Evolutionary conservation across 2,113 vertebrate genomes (phyloP), one percentile per base, ranked within the genome.

Genomic region (Oryzias melastigma): DNA sequence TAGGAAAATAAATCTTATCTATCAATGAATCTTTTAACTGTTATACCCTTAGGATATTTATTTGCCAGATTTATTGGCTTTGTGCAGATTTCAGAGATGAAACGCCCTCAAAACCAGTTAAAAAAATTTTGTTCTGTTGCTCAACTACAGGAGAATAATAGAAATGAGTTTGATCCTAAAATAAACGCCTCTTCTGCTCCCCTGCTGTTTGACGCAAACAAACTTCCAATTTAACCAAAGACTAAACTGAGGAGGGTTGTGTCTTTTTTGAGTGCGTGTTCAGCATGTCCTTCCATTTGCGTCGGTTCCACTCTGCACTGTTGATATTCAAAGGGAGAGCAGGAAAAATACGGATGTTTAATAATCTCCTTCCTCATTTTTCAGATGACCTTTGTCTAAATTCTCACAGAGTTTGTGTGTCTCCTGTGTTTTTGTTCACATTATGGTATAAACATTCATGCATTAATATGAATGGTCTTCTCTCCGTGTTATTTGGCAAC

Each of bases 261-360:
- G 44, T 71, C n/a, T 62, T 42, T 58, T 29, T 12, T 12, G 10
- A 35, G 52, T 59, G 52, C 54, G 22, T 48, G 59, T 67, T 63
- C 51, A 42, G 74, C 58, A 48, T 46, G 29, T 62, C 25, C 13
- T 1, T 67, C 41, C 29, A 10, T 48, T 71, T 72, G 52, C 35
- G 57, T 63, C 53, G 46, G 70, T 73, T 78, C 56, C 71, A 54
- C 43, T 49, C 62, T 2, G n/a, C 50, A 18, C 55, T 59, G 77
- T 81, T 78, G 78, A 68, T 76, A 53, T 81, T 75, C 70, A 68
- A 69, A 61, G 22, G 54, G 63, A 44, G 65, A 65, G 60, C 22
- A 61, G 56, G 46, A 68, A 72, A 70, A 78, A 75, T 43, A 69
- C 51, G 69, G 68, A 85, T 85, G 80, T 85, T 82, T 85, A 58